phyloP scores from a whole-genome alignment of 2,113 vertebrate species.

The Austrofundulus limnaeus region DNA sequence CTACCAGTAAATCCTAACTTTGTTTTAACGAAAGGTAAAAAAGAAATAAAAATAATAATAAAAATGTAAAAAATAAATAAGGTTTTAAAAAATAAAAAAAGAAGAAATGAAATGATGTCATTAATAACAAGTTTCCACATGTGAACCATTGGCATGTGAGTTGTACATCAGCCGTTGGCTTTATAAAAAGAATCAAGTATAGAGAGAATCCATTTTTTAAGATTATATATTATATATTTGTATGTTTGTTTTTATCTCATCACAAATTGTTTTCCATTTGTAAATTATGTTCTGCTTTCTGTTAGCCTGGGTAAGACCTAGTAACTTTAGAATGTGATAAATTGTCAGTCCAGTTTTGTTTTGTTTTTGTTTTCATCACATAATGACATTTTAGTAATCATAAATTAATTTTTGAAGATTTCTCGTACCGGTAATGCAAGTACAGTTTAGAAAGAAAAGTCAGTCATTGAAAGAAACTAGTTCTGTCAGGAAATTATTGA shows the following conservation, averaged over 20 bases:
- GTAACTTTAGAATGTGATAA: conserved; percentile 74
- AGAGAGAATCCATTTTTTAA: conserved; percentile 84
- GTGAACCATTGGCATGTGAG: conserved; percentile 68
- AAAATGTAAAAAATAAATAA: conserved; percentile 40
- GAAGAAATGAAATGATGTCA: conserved; percentile 58
- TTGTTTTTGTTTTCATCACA: conserved; percentile 31
- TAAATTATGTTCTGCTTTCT: conserved; percentile 78
- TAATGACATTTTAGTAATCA: conserved; percentile 56
- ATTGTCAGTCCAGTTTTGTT: conserved; percentile 50
- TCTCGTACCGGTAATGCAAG: conserved; percentile 22
- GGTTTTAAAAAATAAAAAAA: conserved; percentile 61
- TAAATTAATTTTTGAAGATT: conserved; percentile 44
- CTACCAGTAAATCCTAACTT: conserved; percentile 70
- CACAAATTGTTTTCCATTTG: conserved; percentile 69
- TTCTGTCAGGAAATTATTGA: conserved; percentile 37
- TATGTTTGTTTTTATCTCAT: conserved; percentile 82
- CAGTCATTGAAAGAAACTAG: conserved; percentile 35
- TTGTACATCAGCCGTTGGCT: conserved; percentile 75
- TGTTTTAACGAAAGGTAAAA: conserved; percentile 66
- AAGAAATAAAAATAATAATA: conserved; percentile 7
- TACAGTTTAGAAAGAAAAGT: conserved; percentile 19
- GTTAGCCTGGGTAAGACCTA: conserved; percentile 63
- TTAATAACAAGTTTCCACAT: conserved; percentile 69
- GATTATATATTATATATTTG: conserved; percentile 85
- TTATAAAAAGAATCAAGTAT: conserved; percentile 80